These are phyloP conservation scores for Antheraea mylitta DNA, from an alignment of 1,140 invertebrate genomes.

Conservation along the genomic window DNA sequence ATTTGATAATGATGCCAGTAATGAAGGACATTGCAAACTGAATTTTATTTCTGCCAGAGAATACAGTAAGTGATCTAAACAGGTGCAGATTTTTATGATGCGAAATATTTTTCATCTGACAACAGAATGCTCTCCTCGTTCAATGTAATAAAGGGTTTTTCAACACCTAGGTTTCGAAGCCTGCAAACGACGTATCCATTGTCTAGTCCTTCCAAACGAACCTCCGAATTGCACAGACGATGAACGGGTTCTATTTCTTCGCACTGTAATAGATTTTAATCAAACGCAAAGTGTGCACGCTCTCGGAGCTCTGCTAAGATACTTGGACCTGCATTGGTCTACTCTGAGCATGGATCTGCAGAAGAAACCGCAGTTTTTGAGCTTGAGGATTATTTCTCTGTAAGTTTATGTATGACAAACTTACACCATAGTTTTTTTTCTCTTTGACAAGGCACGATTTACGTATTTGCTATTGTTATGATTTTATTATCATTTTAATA, in stretches of 20 bases:
- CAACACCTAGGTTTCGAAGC: constrained; percentile 79
- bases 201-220: constrained; percentile 81
- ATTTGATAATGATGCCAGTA: constrained; percentile 42
- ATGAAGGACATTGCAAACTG: constrained; percentile 61
- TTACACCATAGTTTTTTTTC: no score
- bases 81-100: no score
- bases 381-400: constrained; percentile 82
- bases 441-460: no score
- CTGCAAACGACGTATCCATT: constrained; percentile 81
- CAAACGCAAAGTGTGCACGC: constrained; percentile 84
- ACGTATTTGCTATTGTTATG: no score
- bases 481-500: no score
- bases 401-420: constrained; percentile 63
- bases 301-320: constrained; percentile 86
- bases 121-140: no score
- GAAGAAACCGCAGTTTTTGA: constrained; percentile 80
- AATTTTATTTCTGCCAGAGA: constrained; percentile 79
- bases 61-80: constrained; percentile 68
- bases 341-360: constrained; percentile 78
- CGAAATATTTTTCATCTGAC: no score
- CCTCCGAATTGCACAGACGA: constrained; percentile 79
- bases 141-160: no score
- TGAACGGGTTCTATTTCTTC: constrained; percentile 82
- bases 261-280: constrained; percentile 85
- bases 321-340: constrained; percentile 85